Evolutionary conservation across 2,113 vertebrate genomes (phyloP), one percentile per base, ranked within the genome.

Genomic region (Microtus montanus): DNA sequence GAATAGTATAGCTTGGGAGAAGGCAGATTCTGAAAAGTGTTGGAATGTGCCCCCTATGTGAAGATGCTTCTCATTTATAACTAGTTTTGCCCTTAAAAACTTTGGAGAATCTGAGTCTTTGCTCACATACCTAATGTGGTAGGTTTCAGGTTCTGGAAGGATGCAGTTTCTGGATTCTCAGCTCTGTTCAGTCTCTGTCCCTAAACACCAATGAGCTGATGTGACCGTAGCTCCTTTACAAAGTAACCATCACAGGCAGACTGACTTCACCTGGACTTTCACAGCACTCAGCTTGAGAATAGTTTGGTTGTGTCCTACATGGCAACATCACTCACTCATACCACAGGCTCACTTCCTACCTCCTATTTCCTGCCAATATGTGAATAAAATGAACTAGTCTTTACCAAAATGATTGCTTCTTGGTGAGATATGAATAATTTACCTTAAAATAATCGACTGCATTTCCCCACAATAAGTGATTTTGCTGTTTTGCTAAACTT

Each of bases 401-500:
- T 98, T 96, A 94, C 90, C 94, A 96, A 95, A 90, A 90, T 98
- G 97, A 98, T 97, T 98, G 96, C 96, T 98, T 97, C 94, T 89
- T 97, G 96, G 95, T 97, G 97, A 98, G 94, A 97, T 97, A 92
- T 97, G 97, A 97, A 97, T 97, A 96, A 96, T 98, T 97, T 98
- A 98, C 96, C 90, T 97, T 91, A 95, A 98, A 98, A 98, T 97
- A 98, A 98, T 97, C 97, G 94, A 97, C 90, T 54, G 86, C 52
- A 92, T 96, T 96, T 96, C 80, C 90, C 92, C 92, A 77, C 97
- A 94, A 95, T 89, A 97, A 97, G 96, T 92, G n/a, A 97, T 94
- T 93, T 96, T 97, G 95, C 85, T 83, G 90, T 86, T 96, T 97
- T 97, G 77, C 83, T 97, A 97, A 96, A 63, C 35, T 92, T 96